phyloP scores from a whole-genome alignment of 2,888 invertebrate genomes.

The Apomyelois bistriatella region DNA sequence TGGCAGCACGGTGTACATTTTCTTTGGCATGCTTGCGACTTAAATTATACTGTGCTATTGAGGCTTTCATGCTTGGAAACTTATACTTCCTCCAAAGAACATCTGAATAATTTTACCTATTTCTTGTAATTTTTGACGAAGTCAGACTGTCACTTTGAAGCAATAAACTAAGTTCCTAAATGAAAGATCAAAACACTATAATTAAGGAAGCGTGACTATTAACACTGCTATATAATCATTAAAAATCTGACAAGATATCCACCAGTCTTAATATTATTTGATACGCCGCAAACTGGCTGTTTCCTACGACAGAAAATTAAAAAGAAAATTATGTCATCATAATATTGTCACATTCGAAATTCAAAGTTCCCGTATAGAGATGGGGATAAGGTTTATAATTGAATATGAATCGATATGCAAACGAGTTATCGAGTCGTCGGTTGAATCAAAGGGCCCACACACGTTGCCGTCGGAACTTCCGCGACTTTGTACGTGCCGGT shows the following conservation, averaged over 20 bases:
- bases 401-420: conserved; percentile 13
- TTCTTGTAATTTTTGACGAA: neutral
- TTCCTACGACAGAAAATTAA: conserved; percentile 21
- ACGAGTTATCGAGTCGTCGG: conserved; percentile 20
- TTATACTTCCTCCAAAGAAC: no score
- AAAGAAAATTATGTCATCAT: conserved; percentile 13
- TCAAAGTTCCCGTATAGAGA: conserved; percentile 12
- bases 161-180: conserved; percentile 16
- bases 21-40: no score
- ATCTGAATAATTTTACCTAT: no score
- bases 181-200: conserved; percentile 22
- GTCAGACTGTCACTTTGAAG: conserved; percentile 6
- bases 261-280: conserved; percentile 32
- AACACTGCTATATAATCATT: conserved; percentile 16
- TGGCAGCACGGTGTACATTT: no score
- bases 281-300: conserved; percentile 34
- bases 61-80: no score
- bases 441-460: conserved; percentile 55
- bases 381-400: conserved; percentile 12
- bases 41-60: no score
- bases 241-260: conserved; percentile 19
- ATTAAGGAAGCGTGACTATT: conserved; percentile 24
- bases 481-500: conserved; percentile 31
- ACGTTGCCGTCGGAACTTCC: conserved; percentile 52
- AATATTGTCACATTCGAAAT: conserved; percentile 9